These are phyloP conservation scores for Antennarius maculatus DNA, from an alignment of 2,797 vertebrate genomes.

Conservation along the genomic window DNA sequence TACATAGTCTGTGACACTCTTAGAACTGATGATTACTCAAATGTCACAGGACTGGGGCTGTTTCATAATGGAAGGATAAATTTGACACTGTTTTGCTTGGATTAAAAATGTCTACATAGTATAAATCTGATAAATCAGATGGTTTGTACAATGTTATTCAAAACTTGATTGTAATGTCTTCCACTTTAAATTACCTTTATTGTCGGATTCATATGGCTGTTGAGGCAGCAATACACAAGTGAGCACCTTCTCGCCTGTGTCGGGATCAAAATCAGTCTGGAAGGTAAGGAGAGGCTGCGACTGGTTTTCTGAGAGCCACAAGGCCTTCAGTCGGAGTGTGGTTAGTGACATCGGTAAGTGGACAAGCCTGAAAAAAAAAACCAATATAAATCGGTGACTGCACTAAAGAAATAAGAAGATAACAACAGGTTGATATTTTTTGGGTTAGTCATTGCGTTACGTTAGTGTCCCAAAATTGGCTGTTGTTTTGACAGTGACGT, in stretches of 20 bases:
- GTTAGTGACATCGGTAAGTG: conserved; percentile 93
- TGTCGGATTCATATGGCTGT: conserved; percentile 86
- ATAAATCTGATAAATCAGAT: background rate
- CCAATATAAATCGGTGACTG: conserved; percentile 1
- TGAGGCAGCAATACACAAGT: conserved; percentile 98
- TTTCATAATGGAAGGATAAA: conserved; percentile 8
- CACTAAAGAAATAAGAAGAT: background rate
- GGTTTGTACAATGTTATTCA: background rate
- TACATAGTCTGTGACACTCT: conserved; percentile 35
- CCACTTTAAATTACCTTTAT: conserved; percentile 82
- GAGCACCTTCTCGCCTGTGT: conserved; percentile 93
- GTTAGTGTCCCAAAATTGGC: background rate
- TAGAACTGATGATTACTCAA: conserved; percentile 47
- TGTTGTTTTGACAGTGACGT: conserved; percentile 27
- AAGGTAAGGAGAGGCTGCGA: conserved; percentile 97
- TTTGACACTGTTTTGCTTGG: background rate
- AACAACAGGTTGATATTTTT: background rate
- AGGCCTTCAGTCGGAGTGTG: conserved; percentile 90
- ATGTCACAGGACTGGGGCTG: conserved; percentile 26
- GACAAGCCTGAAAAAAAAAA: conserved; percentile 79
- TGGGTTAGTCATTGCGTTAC: background rate
- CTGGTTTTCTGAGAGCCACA: conserved; percentile 99
- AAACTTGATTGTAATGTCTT: background rate
- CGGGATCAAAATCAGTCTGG: conserved; percentile 91
- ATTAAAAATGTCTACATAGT: background rate